These are phyloP conservation scores for Dunckerocampus dactyliophorus DNA, from an alignment of 2,113 vertebrate species.

Conservation along the genomic window DNA sequence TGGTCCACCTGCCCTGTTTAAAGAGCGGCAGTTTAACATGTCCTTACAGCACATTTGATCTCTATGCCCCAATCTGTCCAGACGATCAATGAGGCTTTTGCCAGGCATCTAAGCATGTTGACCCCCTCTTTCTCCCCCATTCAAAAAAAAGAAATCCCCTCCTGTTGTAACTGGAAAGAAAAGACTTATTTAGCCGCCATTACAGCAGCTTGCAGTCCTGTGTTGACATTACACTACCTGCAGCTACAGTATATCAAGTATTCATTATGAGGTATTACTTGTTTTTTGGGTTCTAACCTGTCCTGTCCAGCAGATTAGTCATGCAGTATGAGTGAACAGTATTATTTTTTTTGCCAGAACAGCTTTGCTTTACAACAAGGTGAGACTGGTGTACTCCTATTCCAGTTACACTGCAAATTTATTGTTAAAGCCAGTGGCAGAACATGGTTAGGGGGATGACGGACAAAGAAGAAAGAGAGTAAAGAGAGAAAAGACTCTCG, in stretches of 20 bases:
- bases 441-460: too few species aligned
- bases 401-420: too few species aligned
- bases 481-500: too few species aligned
- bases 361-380: too few species aligned
- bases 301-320: too few species aligned
- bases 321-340: too few species aligned
- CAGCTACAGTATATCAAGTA: constrained; percentile 10
- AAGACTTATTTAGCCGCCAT: constrained; percentile 24
- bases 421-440: too few species aligned
- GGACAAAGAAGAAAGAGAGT: too few species aligned
- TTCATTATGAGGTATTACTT: not conserved
- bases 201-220: constrained; percentile 7
- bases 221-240: not conserved
- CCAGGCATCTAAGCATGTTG: constrained; percentile 47
- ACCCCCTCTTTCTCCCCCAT: not conserved
- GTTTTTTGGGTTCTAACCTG: too few species aligned
- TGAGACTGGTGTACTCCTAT: too few species aligned
- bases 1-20: constrained; percentile 59
- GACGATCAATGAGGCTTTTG: constrained; percentile 64
- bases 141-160: constrained; percentile 50
- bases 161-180: constrained; percentile 53
- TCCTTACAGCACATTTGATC: constrained; percentile 69
- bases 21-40: constrained; percentile 65
- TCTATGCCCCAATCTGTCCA: constrained; percentile 64
- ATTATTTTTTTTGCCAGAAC: too few species aligned